Evolutionary conservation across 2,113 vertebrate genomes (phyloP), one percentile per base, ranked within the genome.

Genomic region (Corydoras sp.): DNA sequence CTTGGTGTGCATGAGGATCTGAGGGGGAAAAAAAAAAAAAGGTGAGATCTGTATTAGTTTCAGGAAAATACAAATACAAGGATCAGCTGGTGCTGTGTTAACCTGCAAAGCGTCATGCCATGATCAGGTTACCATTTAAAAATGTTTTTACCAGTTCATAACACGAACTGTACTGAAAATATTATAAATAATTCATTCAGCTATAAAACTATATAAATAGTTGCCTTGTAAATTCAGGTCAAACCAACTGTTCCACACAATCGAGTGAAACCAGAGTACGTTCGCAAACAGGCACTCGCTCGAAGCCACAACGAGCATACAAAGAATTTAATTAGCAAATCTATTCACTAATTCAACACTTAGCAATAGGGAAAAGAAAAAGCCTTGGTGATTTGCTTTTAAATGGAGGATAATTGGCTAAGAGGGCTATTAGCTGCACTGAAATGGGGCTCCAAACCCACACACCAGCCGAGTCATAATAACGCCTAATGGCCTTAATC

Each of bases 1-100:
- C 84, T 98, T 99, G 15, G 97, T 98, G 87, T 97, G 95, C 92
- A 98, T 94, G 86, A 99, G 89, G 88, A 99, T 99, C 97, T 99
- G 84, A 24, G 18, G 18, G 18, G 18, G 81, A 81, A 84, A 65
- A 59, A 65, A 80, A 67, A 72, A 81, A 72, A 51, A 73, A 49
- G 13, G 13, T 43, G 35, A 43, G 35, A 43, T 43, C 35, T 8
- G 4, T 43, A 43, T 43, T 43, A 43, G 7, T 4, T 5, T 43
- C 35, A 43, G 4, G 35, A 43, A 43, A 43, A 43, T 43, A 43
- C 35, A 43, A 8, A 43, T 43, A 5, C 35, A 43, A 43, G 35
- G 35, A 43, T 43, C 35, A 43, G 35, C 2, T 4, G 7, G 35
- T 2, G 35, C 35, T 43, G 35, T 43, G 35, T 43, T 43, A 43